A percentile compares a stretch with the other conserved stretches of the same genome.
phyloP scores from a whole-genome alignment of 1,140 invertebrate species.

The Pseudomyrmex concolor region DNA sequence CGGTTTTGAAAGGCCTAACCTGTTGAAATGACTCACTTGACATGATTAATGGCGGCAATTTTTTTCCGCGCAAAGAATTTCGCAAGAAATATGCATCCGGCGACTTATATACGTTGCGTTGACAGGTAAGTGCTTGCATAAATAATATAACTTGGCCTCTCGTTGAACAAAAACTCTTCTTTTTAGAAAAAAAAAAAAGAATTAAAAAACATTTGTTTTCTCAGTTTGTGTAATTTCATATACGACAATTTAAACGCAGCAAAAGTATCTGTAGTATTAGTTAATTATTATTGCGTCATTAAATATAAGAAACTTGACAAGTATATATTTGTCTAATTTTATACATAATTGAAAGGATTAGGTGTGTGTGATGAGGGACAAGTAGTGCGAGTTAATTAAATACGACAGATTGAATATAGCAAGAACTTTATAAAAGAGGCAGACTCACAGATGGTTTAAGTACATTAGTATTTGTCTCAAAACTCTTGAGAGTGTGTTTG shows the following conservation, averaged over 20 bases:
- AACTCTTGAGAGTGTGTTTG: constrained; percentile 71
- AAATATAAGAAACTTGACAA: too few relatives aligned
- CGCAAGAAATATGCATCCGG: not conserved
- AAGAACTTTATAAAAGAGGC: constrained; percentile 84
- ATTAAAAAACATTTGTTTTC: too few relatives aligned
- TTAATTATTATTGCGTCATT: too few relatives aligned
- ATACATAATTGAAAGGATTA: not conserved
- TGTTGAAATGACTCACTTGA: constrained; percentile 18
- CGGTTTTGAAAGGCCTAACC: constrained; percentile 22
- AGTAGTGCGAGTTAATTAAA: constrained; percentile 40
- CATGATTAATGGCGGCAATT: constrained; percentile 10
- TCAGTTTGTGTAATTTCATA: too few relatives aligned
- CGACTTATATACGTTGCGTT: too few relatives aligned
- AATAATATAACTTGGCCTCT: too few relatives aligned
- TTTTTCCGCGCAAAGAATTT: not conserved
- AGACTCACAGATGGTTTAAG: constrained; percentile 83
- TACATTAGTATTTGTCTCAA: constrained; percentile 78
- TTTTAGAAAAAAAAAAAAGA: too few relatives aligned
- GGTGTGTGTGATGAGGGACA: not conserved
- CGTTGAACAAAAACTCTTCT: too few relatives aligned
- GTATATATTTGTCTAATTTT: too few relatives aligned
- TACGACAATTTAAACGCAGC: too few relatives aligned
- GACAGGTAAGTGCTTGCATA: too few relatives aligned
- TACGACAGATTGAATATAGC: constrained; percentile 79
- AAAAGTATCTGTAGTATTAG: too few relatives aligned